Base-by-base conservation (phyloP, 2,888 invertebrate genomes). In the Ochropleura leucogaster region DNA sequence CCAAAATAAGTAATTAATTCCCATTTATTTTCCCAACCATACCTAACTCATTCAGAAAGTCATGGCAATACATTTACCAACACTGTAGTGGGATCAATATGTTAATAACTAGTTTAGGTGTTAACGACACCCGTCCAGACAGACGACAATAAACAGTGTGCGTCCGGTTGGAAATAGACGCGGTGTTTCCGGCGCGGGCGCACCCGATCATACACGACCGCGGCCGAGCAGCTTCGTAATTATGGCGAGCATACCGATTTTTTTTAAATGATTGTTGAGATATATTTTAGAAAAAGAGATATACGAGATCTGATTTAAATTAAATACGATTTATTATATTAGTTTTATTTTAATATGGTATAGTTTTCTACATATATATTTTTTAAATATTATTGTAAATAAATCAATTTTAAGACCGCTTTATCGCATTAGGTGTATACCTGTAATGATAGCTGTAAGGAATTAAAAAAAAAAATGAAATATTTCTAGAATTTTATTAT, bases 111-210 rank as follows among this genome's bases (percentile, higher is more conserved):
- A 82, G 88, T 91, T 90, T 90, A 93, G 94, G 94, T 93, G 95
- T 92, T 94, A 95, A 94, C 94, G 94, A 94, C 94, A 92, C 90
- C 88, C 88, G 86, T 86, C 87, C 88, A 92, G 92, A 93, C 94
- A 91, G 93, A 91, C 93, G 94, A 94, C 94, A 93, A 93, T 94
- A 94, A 94, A 95, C 94, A 94, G 92, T 92, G 89, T 92, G 91
- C 94, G 93, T 96, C 96, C 96, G 95, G 96, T 94, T 93, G 89
- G 95, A 94, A 95, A 96, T 96, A 96, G 96, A 95, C 94, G 92
- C 89, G 85, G 90, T 90, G 92, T 92, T 95, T 95, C 95, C 95
- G 94, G 94, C 90, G 90, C 89, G 74, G 75, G 89, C 88, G 88
- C 87, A 86, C 47, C 87, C 82, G 82, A 81, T 72, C 85, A 75